Conservation (phyloP, 2,113 vertebrate genomes). For the Heteronetta atricapilla region DNA sequence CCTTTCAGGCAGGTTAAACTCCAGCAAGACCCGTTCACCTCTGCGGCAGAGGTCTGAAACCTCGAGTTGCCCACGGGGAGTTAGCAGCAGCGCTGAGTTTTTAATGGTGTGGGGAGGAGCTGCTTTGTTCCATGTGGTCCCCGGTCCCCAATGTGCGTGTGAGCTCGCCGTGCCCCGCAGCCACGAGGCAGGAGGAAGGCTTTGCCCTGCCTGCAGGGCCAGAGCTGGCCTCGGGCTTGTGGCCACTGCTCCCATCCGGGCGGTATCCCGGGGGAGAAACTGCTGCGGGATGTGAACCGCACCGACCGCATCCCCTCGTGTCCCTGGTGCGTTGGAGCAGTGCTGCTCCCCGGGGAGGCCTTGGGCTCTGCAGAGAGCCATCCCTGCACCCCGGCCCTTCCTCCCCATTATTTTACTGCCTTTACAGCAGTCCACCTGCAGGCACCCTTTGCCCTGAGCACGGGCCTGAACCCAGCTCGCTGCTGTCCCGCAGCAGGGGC, state of each 20-base stretch:
- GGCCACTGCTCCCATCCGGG: fast-evolving
- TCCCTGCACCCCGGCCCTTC: neutral
- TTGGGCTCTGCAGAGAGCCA: no score
- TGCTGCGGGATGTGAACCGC: fast-evolving
- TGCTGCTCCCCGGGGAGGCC: neutral
- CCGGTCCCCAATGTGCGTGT: no score
- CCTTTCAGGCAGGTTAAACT: slow-evolving; percentile 14
- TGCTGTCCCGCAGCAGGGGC: no score
- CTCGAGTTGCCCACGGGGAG: neutral
- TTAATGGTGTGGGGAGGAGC: neutral
- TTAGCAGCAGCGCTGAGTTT: neutral
- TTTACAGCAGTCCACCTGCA: neutral
- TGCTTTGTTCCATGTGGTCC: neutral
- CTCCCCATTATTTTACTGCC: neutral
- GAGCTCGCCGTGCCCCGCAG: neutral
- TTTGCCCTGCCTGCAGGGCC: neutral
- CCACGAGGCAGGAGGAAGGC: neutral
- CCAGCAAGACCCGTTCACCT: neutral
- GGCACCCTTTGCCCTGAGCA: neutral
- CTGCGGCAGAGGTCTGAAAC: neutral
- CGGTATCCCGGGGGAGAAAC: fast-evolving
- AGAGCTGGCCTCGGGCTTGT: neutral
- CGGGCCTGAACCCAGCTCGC: neutral
- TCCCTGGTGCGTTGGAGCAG: neutral
- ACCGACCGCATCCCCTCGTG: fast-evolving